A percentile compares a stretch with the other conserved stretches of the same genome.
phyloP scores from a whole-genome alignment of 2,888 invertebrate genomes.

The Thalpophila matura region DNA sequence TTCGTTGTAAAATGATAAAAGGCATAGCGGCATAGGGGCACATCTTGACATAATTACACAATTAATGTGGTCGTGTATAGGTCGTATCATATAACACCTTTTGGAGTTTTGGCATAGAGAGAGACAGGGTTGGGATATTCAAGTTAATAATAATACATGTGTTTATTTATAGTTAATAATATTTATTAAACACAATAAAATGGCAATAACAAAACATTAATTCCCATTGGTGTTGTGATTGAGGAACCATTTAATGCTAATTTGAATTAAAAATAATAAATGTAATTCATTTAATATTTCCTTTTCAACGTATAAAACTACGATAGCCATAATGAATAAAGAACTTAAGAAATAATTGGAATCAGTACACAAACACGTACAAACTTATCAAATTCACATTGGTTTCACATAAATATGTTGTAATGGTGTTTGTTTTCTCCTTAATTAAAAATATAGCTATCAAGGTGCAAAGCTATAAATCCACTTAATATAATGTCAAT shows the following conservation, averaged over 20 bases:
- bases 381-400: constrained; percentile 33
- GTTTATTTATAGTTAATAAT: constrained; percentile 44
- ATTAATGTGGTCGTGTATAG: too few relatives aligned
- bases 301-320: constrained; percentile 13
- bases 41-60: too few relatives aligned
- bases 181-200: constrained; percentile 67
- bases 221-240: constrained; percentile 53
- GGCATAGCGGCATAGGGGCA: too few relatives aligned
- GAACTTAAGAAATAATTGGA: too few relatives aligned
- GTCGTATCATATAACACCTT: too few relatives aligned
- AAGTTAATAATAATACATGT: background rate
- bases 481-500: too few relatives aligned
- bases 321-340: background rate
- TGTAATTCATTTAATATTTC: constrained; percentile 26
- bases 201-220: constrained; percentile 69
- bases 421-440: constrained; percentile 1
- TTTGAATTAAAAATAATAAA: constrained; percentile 38
- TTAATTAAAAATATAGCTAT: constrained; percentile 16
- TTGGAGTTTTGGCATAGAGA: background rate
- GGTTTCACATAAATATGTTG: background rate
- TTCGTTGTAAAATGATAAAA: too few relatives aligned
- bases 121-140: background rate
- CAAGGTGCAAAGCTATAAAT: constrained; percentile 2
- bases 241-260: constrained; percentile 47
- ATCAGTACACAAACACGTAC: constrained; percentile 7